Evolutionary conservation across 2,113 vertebrate species (phyloP).

Genomic region (Oplegnathus fasciatus): DNA sequence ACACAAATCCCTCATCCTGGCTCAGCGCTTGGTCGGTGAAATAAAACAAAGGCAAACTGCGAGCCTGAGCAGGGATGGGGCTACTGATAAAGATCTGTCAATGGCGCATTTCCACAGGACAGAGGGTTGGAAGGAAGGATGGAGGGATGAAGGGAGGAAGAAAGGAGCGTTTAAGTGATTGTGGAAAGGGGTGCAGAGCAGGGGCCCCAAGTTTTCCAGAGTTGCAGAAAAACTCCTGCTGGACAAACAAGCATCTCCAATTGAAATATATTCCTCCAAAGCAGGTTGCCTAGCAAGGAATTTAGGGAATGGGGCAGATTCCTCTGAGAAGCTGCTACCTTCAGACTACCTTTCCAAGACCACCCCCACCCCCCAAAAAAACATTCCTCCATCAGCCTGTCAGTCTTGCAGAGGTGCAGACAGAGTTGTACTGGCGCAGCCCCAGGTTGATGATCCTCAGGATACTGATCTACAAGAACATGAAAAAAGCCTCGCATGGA

Average conservation of each 20-base stretch:
- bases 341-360: constrained; percentile 57
- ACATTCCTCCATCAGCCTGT: constrained; percentile 54
- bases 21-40: constrained; percentile 68
- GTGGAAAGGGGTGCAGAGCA: constrained; percentile 4
- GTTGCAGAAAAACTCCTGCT: constrained; percentile 21
- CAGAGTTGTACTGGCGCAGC: constrained; percentile 70
- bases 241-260: constrained; percentile 39
- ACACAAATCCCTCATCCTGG: constrained; percentile 70
- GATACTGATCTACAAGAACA: constrained; percentile 57
- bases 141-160: background rate
- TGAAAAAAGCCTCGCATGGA: constrained; percentile 58
- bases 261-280: constrained; percentile 46
- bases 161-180: constrained; percentile 30
- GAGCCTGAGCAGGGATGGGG: constrained; percentile 68
- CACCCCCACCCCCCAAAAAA: constrained; percentile 43
- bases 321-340: constrained; percentile 65
- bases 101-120: constrained; percentile 69
- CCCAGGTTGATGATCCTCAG: constrained; percentile 65
- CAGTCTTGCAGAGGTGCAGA: constrained; percentile 73
- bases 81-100: constrained; percentile 79
- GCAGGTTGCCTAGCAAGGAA: constrained; percentile 62
- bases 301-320: constrained; percentile 70
- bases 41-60: constrained; percentile 72
- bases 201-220: constrained; percentile 30
- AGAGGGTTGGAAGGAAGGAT: constrained; percentile 44